Conservation (phyloP, 2,113 vertebrate genomes). For the Hemichromis elongatus region DNA sequence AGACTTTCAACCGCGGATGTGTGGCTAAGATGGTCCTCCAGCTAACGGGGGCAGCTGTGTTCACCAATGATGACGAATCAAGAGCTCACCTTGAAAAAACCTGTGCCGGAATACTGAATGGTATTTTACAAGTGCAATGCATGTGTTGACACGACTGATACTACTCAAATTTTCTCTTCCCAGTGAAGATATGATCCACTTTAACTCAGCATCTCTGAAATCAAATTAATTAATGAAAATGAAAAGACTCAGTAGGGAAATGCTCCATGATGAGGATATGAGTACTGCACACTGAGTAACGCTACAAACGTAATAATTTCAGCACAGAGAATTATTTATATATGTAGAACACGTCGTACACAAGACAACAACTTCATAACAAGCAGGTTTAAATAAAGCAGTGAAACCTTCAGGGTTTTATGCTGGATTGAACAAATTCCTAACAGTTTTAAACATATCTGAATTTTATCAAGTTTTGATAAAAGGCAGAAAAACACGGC, state of each 20-base stretch:
- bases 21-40: slow-evolving; percentile 76
- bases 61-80: slow-evolving; percentile 83
- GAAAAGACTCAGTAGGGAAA: not conserved
- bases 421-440: not conserved
- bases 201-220: not conserved
- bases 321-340: not conserved
- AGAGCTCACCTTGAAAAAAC: slow-evolving; percentile 75
- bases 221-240: not conserved
- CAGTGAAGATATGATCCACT: not conserved
- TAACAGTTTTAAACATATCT: not conserved
- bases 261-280: not conserved
- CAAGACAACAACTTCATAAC: not conserved
- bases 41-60: slow-evolving; percentile 77
- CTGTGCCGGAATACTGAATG: slow-evolving; percentile 77
- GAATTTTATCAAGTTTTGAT: not conserved
- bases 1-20: slow-evolving; percentile 74
- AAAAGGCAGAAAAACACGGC: not conserved
- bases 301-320: not conserved
- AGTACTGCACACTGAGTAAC: not conserved
- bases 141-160: not conserved
- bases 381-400: not conserved
- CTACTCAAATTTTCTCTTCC: not conserved
- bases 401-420: not conserved
- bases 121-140: slow-evolving; percentile 46
- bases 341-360: not conserved